Base-by-base conservation (phyloP, 2,888 invertebrate genomes). In the Acrobasis consociella region DNA sequence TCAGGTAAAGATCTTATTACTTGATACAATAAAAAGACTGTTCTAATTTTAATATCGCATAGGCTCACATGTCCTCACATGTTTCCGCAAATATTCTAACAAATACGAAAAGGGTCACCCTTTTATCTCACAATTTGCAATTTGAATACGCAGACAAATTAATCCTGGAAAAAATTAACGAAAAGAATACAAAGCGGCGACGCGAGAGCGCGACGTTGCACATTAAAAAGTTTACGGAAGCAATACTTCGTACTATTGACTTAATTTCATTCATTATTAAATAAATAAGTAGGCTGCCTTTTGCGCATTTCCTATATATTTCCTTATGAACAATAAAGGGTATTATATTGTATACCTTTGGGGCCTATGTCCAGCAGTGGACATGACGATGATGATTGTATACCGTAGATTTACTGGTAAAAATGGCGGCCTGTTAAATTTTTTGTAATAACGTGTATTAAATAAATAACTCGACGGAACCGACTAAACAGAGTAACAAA, bases 91-190 rank as follows among this genome's bases (percentile, higher is more conserved):
- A 73, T 71, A 70, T 69, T 68, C 62, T 60, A 72, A 71, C 72
- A 75, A 76, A 80, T 77, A 72, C 76, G 77, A 83, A 86, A 84
- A 61, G 37, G 85, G 83, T 83, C 81, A 85, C 80, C 79, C 85
- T 82, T 87, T 86, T 85, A 87, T 87, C 81, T 84, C 86, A 81
- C 83, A 86, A 89, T 89, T 87, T 87, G 88, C 86, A 87, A 88
- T 91, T 89, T 89, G 88, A 87, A 91, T 90, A 85, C 89, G 85
- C 86, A 88, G 88, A 89, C 89, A 90, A 89, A 90, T 89, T 87
- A 89, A 89, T 88, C 86, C 86, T 70, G 77, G 79, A 81, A 87
- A 89, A 89, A 90, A 86, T 81, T 83, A 82, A 82, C 78, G 82
- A 81, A 89, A 86, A 85, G 81, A 83, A 85, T 80, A 86, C 82